These are phyloP conservation scores for Schizopygopsis malacanthus DNA, from an alignment of 2,797 vertebrate genomes.

Conservation along the genomic window DNA sequence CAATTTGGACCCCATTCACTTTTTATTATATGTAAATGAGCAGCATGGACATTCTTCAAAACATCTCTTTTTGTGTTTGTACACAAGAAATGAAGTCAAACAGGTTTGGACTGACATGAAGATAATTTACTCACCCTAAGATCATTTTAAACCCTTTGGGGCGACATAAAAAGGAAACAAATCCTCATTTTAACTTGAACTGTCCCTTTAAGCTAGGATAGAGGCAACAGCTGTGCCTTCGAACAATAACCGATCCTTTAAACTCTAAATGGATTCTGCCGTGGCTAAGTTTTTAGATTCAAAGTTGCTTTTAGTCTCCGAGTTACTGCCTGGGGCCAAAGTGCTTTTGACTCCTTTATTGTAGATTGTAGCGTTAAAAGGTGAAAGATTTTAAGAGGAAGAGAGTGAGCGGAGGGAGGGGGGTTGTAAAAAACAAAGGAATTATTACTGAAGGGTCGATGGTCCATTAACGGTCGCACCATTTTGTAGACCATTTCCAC, in stretches of 20 bases:
- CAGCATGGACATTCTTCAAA: not conserved
- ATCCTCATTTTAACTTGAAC: not conserved
- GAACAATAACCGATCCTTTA: conserved; percentile 11
- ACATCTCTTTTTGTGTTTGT: not conserved
- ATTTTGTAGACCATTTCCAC: conserved; percentile 42
- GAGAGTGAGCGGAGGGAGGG: not conserved
- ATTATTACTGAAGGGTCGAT: conserved; percentile 45
- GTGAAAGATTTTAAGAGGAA: conserved; percentile 51
- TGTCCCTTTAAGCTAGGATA: conserved; percentile 7
- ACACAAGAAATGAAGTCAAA: not conserved
- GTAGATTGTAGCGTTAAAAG: conserved; percentile 51
- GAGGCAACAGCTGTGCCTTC: not conserved
- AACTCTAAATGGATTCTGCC: conserved; percentile 35
- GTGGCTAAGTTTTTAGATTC: conserved; percentile 37
- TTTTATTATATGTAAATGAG: not conserved
- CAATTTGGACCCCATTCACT: not conserved
- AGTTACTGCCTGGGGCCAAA: conserved; percentile 45
- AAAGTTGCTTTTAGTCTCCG: conserved; percentile 44
- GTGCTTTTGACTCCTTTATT: conserved; percentile 47
- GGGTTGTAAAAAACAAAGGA: no score
- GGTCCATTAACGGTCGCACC: conserved; percentile 43
- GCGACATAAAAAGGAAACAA: not conserved
- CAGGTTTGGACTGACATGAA: not conserved
- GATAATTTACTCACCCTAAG: not conserved
- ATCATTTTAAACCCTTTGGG: not conserved